Conservation (phyloP, 2,888 invertebrate genomes). For the Mesopsocus fuscifrons region DNA sequence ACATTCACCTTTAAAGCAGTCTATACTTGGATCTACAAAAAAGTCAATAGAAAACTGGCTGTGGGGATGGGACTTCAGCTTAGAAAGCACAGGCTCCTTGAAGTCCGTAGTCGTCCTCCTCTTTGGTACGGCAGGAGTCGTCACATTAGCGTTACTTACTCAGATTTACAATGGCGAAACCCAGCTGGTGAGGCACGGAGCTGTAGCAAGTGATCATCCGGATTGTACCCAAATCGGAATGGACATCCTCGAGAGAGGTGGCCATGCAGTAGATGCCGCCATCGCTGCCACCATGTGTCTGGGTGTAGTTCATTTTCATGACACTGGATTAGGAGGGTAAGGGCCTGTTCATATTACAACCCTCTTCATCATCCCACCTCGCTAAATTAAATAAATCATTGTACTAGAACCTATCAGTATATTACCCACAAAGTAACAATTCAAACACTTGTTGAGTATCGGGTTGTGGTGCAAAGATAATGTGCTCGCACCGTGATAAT, state of each 20-base stretch:
- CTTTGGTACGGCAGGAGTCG: slow-evolving; percentile 39
- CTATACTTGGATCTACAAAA: not conserved
- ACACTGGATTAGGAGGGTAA: slow-evolving; percentile 60
- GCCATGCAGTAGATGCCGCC: slow-evolving; percentile 61
- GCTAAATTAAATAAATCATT: slow-evolving; percentile 10
- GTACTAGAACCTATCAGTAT: too few species aligned
- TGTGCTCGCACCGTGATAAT: too few species aligned
- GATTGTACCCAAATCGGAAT: slow-evolving; percentile 55
- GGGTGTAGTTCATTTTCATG: slow-evolving; percentile 49
- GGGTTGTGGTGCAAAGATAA: too few species aligned
- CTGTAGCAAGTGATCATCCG: slow-evolving; percentile 47
- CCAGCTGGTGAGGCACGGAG: slow-evolving; percentile 57
- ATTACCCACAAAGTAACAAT: too few species aligned
- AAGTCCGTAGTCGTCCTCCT: slow-evolving; percentile 45
- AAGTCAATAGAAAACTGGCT: not conserved
- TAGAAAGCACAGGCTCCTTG: slow-evolving; percentile 30
- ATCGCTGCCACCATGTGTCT: slow-evolving; percentile 54
- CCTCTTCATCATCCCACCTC: slow-evolving; percentile 1
- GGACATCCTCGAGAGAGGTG: slow-evolving; percentile 42
- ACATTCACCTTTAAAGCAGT: slow-evolving; percentile 4
- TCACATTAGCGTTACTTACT: slow-evolving; percentile 49
- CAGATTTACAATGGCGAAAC: slow-evolving; percentile 55
- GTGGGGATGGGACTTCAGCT: slow-evolving; percentile 7
- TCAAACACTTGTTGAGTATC: too few species aligned
- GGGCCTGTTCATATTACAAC: too few species aligned